Evolutionary conservation across 1,140 invertebrate species (phyloP).

Genomic region (Lethocerus indicus): DNA sequence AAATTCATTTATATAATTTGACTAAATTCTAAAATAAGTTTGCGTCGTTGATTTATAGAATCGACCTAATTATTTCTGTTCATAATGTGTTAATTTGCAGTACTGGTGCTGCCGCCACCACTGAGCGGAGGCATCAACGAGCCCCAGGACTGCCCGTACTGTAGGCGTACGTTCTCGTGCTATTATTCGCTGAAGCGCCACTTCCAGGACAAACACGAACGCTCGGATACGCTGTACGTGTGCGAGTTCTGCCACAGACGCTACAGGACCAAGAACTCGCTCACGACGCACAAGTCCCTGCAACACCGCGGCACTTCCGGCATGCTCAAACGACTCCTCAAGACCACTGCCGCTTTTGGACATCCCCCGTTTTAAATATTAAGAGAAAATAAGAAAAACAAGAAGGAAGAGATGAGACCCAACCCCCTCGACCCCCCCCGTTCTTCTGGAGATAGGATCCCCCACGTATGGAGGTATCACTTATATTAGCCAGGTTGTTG

Average conservation of each 20-base stretch:
- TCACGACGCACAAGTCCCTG: slow-evolving; percentile 77
- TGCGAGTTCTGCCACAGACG: slow-evolving; percentile 76
- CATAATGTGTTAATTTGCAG: slow-evolving; percentile 19
- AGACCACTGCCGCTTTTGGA: slow-evolving; percentile 22
- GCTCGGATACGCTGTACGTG: slow-evolving; percentile 68
- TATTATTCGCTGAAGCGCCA: slow-evolving; percentile 80
- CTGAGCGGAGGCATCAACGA: slow-evolving; percentile 71
- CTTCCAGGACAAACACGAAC: slow-evolving; percentile 81
- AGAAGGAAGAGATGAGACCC: too few relatives aligned
- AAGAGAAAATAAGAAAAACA: too few relatives aligned
- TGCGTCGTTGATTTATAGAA: too few relatives aligned
- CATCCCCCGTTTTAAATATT: slow-evolving; percentile 12
- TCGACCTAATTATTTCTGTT: too few relatives aligned
- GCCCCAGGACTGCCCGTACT: slow-evolving; percentile 78
- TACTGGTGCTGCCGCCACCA: slow-evolving; percentile 43
- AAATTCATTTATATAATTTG: too few relatives aligned
- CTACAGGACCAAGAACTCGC: slow-evolving; percentile 73
- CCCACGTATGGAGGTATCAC: too few relatives aligned
- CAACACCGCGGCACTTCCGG: slow-evolving; percentile 71
- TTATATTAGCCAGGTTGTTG: too few relatives aligned
- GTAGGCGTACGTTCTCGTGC: slow-evolving; percentile 72
- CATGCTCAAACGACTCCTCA: slow-evolving; percentile 66
- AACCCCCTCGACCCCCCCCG: not conserved
- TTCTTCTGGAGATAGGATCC: too few relatives aligned
- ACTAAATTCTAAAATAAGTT: too few relatives aligned